Evolutionary conservation across 53 echinoderm and acorn worm genomes (phyloP).

Genomic region (Astropecten irregularis): DNA sequence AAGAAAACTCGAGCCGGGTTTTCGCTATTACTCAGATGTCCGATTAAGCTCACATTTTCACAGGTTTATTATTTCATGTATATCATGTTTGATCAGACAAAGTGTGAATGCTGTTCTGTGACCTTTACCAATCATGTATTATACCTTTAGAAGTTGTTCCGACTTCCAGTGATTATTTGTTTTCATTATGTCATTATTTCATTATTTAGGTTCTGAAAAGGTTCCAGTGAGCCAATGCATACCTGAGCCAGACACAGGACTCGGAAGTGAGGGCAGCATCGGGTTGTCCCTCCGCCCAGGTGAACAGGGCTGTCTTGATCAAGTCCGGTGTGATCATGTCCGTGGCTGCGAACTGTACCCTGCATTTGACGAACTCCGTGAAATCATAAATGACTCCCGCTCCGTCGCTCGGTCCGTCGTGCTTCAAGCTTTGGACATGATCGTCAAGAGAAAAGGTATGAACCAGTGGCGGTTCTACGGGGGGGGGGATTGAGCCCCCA

Average conservation of each 20-base stretch:
- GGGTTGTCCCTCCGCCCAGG: slow-evolving; percentile 77
- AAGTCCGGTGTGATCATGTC: slow-evolving; percentile 67
- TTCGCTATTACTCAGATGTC: too few species aligned
- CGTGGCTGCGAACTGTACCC: slow-evolving; percentile 71
- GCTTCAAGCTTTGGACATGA: neutral
- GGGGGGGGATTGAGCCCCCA: too few species aligned
- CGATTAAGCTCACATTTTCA: too few species aligned
- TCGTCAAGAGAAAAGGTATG: neutral
- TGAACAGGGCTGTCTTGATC: slow-evolving; percentile 69
- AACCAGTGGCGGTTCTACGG: neutral
- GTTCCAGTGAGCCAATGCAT: too few species aligned
- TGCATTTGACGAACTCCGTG: slow-evolving; percentile 73
- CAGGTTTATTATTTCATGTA: too few species aligned
- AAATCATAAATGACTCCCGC: slow-evolving; percentile 61
- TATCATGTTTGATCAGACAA: too few species aligned
- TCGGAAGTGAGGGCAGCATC: neutral
- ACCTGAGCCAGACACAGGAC: slow-evolving; percentile 69
- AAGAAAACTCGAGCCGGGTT: too few species aligned
- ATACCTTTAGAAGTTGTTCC: too few species aligned
- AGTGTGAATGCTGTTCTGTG: too few species aligned
- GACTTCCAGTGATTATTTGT: too few species aligned
- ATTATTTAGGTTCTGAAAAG: neutral
- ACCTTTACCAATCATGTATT: too few species aligned
- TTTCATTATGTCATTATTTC: too few species aligned
- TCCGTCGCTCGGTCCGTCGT: slow-evolving; percentile 58